A percentile compares a stretch with the other conserved stretches of the same genome.
These are phyloP conservation scores for Brachyptera putata DNA, from an alignment of 2,888 invertebrate species.

Conservation along the genomic window DNA sequence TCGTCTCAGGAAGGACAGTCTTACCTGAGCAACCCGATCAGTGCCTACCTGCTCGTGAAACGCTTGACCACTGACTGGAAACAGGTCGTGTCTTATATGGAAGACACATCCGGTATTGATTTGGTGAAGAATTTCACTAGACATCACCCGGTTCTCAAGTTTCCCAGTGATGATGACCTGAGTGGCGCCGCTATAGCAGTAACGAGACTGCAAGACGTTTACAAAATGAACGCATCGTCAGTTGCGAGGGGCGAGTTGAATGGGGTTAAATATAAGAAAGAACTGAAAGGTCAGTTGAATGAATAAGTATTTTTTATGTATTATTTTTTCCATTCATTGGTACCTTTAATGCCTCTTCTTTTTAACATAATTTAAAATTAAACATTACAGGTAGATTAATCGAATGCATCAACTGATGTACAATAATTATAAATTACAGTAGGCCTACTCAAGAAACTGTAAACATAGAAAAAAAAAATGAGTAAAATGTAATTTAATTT, in stretches of 20 bases:
- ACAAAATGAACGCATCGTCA: conserved; percentile 80
- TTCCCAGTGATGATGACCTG: conserved; percentile 90
- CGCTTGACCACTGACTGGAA: conserved; percentile 90
- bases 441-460: no score
- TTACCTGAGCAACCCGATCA: conserved; percentile 89
- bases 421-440: no score
- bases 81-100: conserved; percentile 71
- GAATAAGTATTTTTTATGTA: no score
- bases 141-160: conserved; percentile 68
- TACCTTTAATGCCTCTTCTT: no score
- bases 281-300: conserved; percentile 34
- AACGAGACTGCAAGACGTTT: conserved; percentile 73
- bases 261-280: conserved; percentile 71
- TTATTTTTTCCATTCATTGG: no score
- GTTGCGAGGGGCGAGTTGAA: conserved; percentile 85
- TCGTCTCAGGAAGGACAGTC: conserved; percentile 74
- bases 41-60: conserved; percentile 91
- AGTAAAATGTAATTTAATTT: no score
- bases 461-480: no score
- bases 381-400: no score
- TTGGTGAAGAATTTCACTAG: conserved; percentile 73
- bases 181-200: conserved; percentile 93
- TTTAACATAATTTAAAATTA: no score
- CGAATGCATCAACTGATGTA: no score
- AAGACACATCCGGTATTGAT: conserved; percentile 63